Percentiles rank a stretch among this genome's conserved stretches.
These are phyloP conservation scores for Prunella strophiata DNA, from an alignment of 2,797 vertebrate species.

Conservation along the genomic window DNA sequence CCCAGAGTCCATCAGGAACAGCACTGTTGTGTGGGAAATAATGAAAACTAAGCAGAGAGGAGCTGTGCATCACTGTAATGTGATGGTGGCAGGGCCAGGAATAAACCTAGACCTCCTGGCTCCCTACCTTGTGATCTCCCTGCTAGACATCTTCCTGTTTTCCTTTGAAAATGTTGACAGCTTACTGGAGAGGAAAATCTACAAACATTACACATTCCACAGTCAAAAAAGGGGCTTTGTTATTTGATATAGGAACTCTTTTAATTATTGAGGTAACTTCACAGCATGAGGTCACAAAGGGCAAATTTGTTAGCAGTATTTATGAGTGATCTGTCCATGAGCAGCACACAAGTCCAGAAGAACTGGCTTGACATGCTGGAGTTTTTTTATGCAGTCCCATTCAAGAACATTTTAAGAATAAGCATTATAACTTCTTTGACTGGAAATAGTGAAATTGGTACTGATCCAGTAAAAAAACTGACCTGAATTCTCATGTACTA, in stretches of 20 bases:
- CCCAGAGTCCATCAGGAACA: background rate
- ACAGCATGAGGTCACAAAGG: conserved; percentile 68
- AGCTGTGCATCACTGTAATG: background rate
- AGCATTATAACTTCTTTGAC: background rate
- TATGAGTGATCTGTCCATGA: conserved; percentile 30
- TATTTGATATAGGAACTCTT: conserved; percentile 76
- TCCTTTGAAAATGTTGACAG: conserved; percentile 70
- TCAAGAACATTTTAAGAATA: conserved; percentile 23
- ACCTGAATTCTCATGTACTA: conserved; percentile 2
- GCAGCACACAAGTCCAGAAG: background rate
- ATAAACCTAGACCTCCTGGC: conserved; percentile 41
- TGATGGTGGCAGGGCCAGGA: background rate
- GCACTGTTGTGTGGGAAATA: background rate
- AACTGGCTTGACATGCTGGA: background rate
- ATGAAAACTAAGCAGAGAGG: background rate
- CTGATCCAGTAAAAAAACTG: conserved; percentile 28
- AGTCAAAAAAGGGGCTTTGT: conserved; percentile 66
- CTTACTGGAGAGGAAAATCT: conserved; percentile 71
- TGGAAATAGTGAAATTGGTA: conserved; percentile 28
- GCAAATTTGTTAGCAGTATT: conserved; percentile 60
- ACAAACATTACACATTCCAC: conserved; percentile 75
- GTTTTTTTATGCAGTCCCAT: background rate
- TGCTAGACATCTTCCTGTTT: conserved; percentile 45
- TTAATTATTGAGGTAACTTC: conserved; percentile 79
- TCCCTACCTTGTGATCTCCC: conserved; percentile 38